Base-by-base conservation (phyloP, 2,888 invertebrate species). In the Chesias legatella region DNA sequence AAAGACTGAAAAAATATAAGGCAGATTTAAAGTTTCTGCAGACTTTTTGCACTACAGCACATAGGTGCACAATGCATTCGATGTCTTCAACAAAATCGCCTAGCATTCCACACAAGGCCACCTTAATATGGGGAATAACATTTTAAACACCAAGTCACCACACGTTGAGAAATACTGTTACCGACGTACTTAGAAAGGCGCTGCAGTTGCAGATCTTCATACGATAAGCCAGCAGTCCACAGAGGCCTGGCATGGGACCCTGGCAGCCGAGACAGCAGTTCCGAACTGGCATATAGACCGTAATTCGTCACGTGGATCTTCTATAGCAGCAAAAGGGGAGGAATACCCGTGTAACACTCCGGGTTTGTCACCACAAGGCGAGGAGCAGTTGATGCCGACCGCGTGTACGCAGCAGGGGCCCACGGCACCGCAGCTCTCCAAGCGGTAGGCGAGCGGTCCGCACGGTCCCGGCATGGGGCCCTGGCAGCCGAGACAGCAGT, bases 251-350 rank as follows among this genome's bases (percentile, higher is more conserved):
- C 70, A 75, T 67, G 0, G 72, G 69, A 6, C 79, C 81, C 43
- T 83, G 83, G 50, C 84, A 84, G 1, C 82, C 80, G 5, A 69
- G 53, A 32, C 83, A 85, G 49, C 84, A 83, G 52, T 82, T 83
- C n/a, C 79, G 67, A 10, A 84, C 81, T n/a, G 83, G 79, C 84
- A 84, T 84, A 45, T 36, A 31, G 10, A 41, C n/a, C n/a, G n/a
- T n/a, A n/a, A n/a, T n/a, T n/a, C n/a, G n/a, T n/a, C n/a, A n/a
- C n/a, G n/a, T n/a, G n/a, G n/a, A n/a, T n/a, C n/a, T n/a, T n/a
- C n/a, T n/a, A n/a, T n/a, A n/a, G n/a, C n/a, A n/a, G n/a, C n/a
- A n/a, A 7, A 7, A 17, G 13, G 5, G 2, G 13, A 17, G 13
- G 5, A 17, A 17, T 38, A 79, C 81, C 82, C 80, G 38, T 82